Evolutionary conservation across 2,888 invertebrate genomes (phyloP).

Genomic region (Trilocha varians): DNA sequence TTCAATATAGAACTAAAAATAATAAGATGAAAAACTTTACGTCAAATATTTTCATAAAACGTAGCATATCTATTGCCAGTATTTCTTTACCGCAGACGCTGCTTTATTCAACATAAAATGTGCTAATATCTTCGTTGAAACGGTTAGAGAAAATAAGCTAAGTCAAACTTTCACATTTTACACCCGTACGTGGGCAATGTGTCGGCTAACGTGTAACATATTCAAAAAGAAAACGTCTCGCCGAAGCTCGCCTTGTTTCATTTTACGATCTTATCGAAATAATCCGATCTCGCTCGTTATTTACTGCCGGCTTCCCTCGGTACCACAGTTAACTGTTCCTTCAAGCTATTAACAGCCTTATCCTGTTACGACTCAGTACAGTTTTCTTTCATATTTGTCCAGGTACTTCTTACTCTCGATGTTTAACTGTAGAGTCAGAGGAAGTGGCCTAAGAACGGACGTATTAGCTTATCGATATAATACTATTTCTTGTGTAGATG

Average conservation of each 20-base stretch:
- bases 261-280: slow-evolving; percentile 73
- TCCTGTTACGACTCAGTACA: slow-evolving; percentile 32
- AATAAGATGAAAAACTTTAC: no score
- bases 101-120: neutral
- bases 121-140: slow-evolving; percentile 13
- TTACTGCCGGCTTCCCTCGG: slow-evolving; percentile 65
- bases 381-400: slow-evolving; percentile 32
- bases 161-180: slow-evolving; percentile 41
- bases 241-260: slow-evolving; percentile 64
- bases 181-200: slow-evolving; percentile 39
- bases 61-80: no score
- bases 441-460: slow-evolving; percentile 31
- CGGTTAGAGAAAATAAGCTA: slow-evolving; percentile 25
- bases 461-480: slow-evolving; percentile 37
- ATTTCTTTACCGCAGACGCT: no score
- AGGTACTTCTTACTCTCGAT: slow-evolving; percentile 39
- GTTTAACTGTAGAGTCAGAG: slow-evolving; percentile 27
- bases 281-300: slow-evolving; percentile 70
- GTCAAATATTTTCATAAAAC: no score
- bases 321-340: slow-evolving; percentile 33
- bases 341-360: slow-evolving; percentile 49
- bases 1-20: neutral
- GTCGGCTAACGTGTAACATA: slow-evolving; percentile 46
- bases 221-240: slow-evolving; percentile 59
- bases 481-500: slow-evolving; percentile 32